Evolutionary conservation across 2,797 vertebrate species (phyloP), one percentile per base, ranked within the genome.

Genomic region (Ceyx erithaca): DNA sequence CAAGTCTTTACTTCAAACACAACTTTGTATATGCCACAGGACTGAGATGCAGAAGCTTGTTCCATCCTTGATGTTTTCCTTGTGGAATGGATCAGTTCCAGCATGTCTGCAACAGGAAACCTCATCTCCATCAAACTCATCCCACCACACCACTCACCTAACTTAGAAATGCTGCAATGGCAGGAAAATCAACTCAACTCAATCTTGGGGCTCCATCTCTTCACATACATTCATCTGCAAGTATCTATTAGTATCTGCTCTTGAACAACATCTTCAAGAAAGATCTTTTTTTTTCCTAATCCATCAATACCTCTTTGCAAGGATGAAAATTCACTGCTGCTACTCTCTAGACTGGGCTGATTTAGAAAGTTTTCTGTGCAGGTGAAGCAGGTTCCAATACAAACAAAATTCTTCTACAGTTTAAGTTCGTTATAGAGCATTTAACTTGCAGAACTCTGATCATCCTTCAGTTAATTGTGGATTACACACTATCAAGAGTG

Each of bases 71-170:
- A 15, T 87, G 30, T 30, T 88, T 52, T 13, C 16, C 41, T 61
- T 76, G 14, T 10, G 18, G 51, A 75, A 46, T 7, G 9, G 45
- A 49, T 25, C 6, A 11, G 23, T 66, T 46, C 19, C 18, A 21
- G 41, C 16, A 19, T 1, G 0, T 14, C n/a, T 79, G n/a, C 0
- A 1, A 45, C 5, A 59, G 46, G 61, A 58, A 64, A 35, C 9
- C 7, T 2, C 4, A 25, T 75, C 21, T 51, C 41, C 63, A 61
- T 12, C 69, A 16, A 37, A 35, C 41, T 8, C 72, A 83, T 14
- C 18, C 22, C 28, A 18, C 41, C 16, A 12, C 3, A 19, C 17
- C 33, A 15, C 16, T 22, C 31, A 16, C 43, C 3, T 0, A 5
- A 0, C 0, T 8, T 40, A 55, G 5, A 59, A 49, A 49, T 1